Evolutionary conservation across 2,888 invertebrate species (phyloP).

Genomic region (Nemapogon koenigi): DNA sequence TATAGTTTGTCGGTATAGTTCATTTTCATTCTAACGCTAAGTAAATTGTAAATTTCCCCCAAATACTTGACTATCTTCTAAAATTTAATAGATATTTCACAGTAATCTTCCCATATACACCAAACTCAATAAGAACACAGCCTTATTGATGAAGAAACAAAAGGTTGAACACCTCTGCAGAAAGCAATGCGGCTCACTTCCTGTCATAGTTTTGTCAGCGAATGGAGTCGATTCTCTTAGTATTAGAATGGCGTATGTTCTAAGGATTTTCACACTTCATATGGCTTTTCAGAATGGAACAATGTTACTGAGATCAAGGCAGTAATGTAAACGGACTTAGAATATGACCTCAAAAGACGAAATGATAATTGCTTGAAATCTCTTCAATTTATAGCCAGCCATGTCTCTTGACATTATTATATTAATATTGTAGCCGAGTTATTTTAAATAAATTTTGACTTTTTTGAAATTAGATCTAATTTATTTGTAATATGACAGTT

Average conservation of each 20-base stretch:
- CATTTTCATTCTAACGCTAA: too few relatives aligned
- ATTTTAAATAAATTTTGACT: too few relatives aligned
- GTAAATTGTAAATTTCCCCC: too few relatives aligned
- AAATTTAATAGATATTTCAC: too few relatives aligned
- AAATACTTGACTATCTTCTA: too few relatives aligned
- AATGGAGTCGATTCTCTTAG: slow-evolving; percentile 26
- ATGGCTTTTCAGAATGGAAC: slow-evolving; percentile 21
- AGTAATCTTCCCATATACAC: too few relatives aligned
- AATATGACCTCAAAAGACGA: slow-evolving; percentile 50
- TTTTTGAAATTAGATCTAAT: too few relatives aligned
- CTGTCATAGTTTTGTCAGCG: slow-evolving; percentile 54
- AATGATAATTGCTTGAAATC: slow-evolving; percentile 42
- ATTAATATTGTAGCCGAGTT: too few relatives aligned
- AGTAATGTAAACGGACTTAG: slow-evolving; percentile 35
- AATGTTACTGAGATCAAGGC: slow-evolving; percentile 35
- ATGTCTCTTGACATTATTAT: slow-evolving; percentile 18
- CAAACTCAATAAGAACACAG: too few relatives aligned
- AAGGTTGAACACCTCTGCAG: slow-evolving; percentile 35
- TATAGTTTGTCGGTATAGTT: too few relatives aligned
- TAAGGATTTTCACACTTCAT: not conserved
- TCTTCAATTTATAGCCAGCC: slow-evolving; percentile 20
- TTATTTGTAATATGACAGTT: too few relatives aligned
- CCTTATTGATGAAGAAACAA: too few relatives aligned
- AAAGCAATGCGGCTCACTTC: slow-evolving; percentile 51
- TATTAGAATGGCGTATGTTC: slow-evolving; percentile 32